These are phyloP conservation scores for Girardinichthys multiradiatus DNA, from an alignment of 2,113 vertebrate species.

Conservation along the genomic window DNA sequence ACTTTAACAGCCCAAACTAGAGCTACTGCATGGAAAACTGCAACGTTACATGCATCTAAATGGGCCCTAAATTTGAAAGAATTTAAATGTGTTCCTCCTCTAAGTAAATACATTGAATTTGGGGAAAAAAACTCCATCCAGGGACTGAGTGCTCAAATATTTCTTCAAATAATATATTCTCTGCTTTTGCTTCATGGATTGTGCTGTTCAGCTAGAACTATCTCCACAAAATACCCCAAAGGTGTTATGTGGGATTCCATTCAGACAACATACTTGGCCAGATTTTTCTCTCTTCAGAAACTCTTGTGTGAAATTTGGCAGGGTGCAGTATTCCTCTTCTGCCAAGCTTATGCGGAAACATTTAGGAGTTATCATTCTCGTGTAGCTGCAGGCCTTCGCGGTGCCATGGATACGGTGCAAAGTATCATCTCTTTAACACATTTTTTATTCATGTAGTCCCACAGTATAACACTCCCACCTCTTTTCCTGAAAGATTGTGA, in stretches of 20 bases:
- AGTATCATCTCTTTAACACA: too few relatives aligned
- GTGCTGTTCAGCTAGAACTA: background rate
- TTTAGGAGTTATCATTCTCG: background rate
- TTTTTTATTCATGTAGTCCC: background rate
- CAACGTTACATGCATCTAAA: background rate
- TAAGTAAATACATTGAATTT: background rate
- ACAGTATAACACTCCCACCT: conserved; percentile 1
- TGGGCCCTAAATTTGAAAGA: background rate
- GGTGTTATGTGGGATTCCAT: background rate
- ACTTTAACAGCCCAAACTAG: background rate
- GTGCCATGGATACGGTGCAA: background rate
- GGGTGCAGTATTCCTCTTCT: background rate
- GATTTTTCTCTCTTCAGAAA: background rate
- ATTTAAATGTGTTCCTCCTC: background rate
- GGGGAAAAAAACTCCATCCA: background rate
- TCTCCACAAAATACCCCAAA: background rate
- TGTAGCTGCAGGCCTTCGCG: background rate
- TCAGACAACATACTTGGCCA: background rate
- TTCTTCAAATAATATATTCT: background rate
- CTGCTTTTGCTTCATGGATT: background rate
- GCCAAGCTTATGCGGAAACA: background rate
- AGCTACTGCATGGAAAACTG: background rate
- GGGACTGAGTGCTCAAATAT: background rate
- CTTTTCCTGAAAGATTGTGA: background rate
- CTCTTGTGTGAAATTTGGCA: background rate